phyloP scores from a whole-genome alignment of 2,797 vertebrate species.

The Eutrigla gurnardus region DNA sequence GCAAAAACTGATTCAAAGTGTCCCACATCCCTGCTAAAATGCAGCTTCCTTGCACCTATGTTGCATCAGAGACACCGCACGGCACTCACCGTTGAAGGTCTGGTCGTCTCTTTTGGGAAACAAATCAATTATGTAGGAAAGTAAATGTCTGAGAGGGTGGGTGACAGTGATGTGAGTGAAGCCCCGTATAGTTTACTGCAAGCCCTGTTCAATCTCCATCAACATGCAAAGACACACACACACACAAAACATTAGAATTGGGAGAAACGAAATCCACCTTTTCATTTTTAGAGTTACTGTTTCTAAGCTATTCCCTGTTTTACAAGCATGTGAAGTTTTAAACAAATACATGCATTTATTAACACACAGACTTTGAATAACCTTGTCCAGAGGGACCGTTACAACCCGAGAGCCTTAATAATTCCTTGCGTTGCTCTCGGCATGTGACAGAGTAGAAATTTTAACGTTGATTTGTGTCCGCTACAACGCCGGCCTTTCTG shows the following conservation, averaged over 20 bases:
- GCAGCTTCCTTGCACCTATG: conserved; percentile 53
- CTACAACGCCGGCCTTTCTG: conserved; percentile 58
- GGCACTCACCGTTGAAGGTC: conserved; percentile 25
- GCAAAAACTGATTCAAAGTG: background rate
- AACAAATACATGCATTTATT: conserved; percentile 40
- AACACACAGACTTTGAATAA: conserved; percentile 47
- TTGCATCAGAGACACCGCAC: conserved; percentile 64
- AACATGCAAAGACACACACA: background rate
- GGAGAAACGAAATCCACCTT: background rate
- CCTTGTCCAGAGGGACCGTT: conserved; percentile 39
- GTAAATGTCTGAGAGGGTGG: conserved; percentile 43
- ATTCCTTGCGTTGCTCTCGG: conserved; percentile 35
- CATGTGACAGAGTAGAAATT: conserved; percentile 57
- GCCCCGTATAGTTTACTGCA: conserved; percentile 21
- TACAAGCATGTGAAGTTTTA: conserved; percentile 12
- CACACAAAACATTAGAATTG: background rate
- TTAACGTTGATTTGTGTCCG: conserved; percentile 73
- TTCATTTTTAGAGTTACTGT: background rate
- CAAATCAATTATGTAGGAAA: conserved; percentile 51
- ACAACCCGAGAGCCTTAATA: conserved; percentile 33
- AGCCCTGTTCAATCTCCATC: conserved; percentile 2
- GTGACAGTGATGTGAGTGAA: conserved; percentile 45
- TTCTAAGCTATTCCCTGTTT: conserved; percentile 21
- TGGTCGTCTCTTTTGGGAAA: conserved; percentile 41
- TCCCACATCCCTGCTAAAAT: conserved; percentile 6